Evolutionary conservation across 1,140 invertebrate species (phyloP), one percentile per base, ranked within the genome.

Genomic region (Venustaconcha ellipsiformis): DNA sequence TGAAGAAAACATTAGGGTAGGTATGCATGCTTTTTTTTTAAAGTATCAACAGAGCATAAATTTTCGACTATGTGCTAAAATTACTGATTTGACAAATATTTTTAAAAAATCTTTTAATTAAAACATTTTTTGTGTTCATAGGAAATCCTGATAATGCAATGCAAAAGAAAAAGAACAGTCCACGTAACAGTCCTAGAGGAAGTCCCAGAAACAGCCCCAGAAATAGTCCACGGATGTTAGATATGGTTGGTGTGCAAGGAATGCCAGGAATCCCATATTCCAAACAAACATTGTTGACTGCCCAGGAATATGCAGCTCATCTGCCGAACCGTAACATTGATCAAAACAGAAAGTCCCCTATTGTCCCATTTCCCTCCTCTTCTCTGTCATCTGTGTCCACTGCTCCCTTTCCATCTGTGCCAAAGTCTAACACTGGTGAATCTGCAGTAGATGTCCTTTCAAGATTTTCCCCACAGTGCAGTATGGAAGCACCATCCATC

Each of bases 161-260:
- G 75, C 75, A 67, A 69, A 77, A 77, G 57, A 77, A 77, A 66
- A 77, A 77, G 67, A 72, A 70, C 56, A 77, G 75, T 66, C 75
- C 75, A 59, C 63, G 75, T n/a, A 72, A 77, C 59, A 77, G 75
- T 67, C 75, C 75, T 23, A 57, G 75, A 57, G 65, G 70, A 13
- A 71, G 60, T 67, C 64, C 64, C 30, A 20, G 64, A 17, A 66
- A 30, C 26, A 77, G 75, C 59, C 75, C 75, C 14, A 56, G 75
- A 23, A 72, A 77, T 59, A 77, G 75, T 72, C 75, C 75, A 20
- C 69, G 75, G 69, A 30, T 15, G 26, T 17, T 30, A 6, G n/a
- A 17, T 30, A 15, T 30, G 18, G 64, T 17, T 17, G 18, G 15
- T n/a, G 15, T 17, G 64, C 18, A 30, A 20, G 20, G 20, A n/a